phyloP scores from a whole-genome alignment of 2,888 invertebrate species.

The Creontiades dilutus region DNA sequence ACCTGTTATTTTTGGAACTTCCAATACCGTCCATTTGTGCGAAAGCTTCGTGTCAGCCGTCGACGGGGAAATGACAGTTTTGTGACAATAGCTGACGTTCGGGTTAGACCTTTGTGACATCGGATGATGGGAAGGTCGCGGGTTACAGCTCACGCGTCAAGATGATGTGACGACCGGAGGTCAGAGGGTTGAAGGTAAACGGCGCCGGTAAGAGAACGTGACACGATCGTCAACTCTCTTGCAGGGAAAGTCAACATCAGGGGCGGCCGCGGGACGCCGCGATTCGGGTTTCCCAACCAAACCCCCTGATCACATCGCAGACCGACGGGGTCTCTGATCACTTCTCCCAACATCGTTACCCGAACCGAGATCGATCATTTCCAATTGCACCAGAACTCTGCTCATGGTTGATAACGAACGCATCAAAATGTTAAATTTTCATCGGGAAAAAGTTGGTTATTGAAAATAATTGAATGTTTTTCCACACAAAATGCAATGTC shows the following conservation, averaged over 20 bases:
- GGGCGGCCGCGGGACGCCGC: neutral
- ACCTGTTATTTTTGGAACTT: too few species aligned
- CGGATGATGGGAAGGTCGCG: neutral
- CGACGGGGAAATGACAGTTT: neutral
- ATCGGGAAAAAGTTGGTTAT: too few species aligned
- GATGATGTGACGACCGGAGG: slow-evolving; percentile 22
- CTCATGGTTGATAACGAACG: too few species aligned
- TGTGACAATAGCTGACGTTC: neutral
- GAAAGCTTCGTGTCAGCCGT: neutral
- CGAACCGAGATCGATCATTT: too few species aligned
- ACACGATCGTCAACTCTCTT: neutral
- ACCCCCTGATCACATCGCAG: too few species aligned
- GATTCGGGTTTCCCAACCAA: neutral
- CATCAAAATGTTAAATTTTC: too few species aligned
- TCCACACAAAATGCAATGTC: too few species aligned
- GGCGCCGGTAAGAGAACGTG: neutral
- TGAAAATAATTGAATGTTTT: too few species aligned
- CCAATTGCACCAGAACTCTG: too few species aligned
- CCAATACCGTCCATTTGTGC: too few species aligned
- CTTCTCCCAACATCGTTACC: too few species aligned
- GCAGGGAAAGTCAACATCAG: neutral
- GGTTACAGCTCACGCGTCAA: neutral
- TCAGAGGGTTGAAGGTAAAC: neutral
- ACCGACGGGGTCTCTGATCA: too few species aligned
- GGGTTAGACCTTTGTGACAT: neutral